A percentile compares a stretch with the other conserved stretches of the same genome.
phyloP scores from a whole-genome alignment of 2,797 vertebrate species.

The Lacerta bilineata region DNA sequence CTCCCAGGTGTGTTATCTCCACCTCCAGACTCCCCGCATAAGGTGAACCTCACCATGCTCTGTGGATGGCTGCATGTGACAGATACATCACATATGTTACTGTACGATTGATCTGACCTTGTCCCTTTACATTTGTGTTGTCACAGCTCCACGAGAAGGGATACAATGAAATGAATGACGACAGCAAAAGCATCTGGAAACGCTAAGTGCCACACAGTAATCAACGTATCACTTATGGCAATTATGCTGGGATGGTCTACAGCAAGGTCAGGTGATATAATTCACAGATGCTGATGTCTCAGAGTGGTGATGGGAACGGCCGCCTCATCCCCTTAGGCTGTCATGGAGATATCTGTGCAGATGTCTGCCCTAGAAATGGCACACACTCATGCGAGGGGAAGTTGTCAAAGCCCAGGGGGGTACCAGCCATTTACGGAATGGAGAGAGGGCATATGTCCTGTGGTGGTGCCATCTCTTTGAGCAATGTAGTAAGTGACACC shows the following conservation, averaged over 20 bases:
- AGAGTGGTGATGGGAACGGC: conserved; percentile 39
- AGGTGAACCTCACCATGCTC: not conserved
- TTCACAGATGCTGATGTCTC: conserved; percentile 60
- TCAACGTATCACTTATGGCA: conserved; percentile 56
- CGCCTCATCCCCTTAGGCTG: conserved; percentile 52
- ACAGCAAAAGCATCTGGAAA: conserved; percentile 55
- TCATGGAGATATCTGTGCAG: conserved; percentile 40
- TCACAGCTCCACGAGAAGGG: conserved; percentile 13
- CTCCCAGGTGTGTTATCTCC: not conserved
- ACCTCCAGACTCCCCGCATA: not conserved
- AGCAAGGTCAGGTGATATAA: conserved; percentile 58
- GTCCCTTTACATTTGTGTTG: conserved; percentile 37
- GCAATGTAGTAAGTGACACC: conserved; percentile 34
- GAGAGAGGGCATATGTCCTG: conserved; percentile 47
- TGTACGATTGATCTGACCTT: conserved; percentile 11
- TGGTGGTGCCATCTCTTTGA: conserved; percentile 56
- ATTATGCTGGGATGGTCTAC: conserved; percentile 54
- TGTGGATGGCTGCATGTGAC: conserved; percentile 10
- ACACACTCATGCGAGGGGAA: conserved; percentile 31
- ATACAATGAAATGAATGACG: not conserved
- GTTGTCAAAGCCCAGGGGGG: conserved; percentile 56
- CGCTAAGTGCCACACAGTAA: conserved; percentile 58
- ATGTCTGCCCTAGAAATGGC: conserved; percentile 68
- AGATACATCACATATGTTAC: not conserved
- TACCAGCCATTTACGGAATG: conserved; percentile 43